Evolutionary conservation across 2,797 vertebrate genomes (phyloP), one percentile per base, ranked within the genome.

Genomic region (Crenichthys baileyi): DNA sequence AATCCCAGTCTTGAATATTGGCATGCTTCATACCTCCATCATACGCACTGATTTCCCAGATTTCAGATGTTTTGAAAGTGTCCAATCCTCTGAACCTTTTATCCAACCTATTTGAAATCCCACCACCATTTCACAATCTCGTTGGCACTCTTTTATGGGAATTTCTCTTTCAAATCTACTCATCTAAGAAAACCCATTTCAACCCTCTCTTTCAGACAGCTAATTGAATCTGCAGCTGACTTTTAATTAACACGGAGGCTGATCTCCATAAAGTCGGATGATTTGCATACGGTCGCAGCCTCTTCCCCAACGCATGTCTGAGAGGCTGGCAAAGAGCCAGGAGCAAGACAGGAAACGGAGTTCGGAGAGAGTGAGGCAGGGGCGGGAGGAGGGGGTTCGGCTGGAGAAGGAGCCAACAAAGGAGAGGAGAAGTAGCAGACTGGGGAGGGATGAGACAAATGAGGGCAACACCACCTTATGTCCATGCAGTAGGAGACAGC

Each of bases 151-250:
- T 29, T 26, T 83, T 82, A 75, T 16, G 60, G 73, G 55, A 77
- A 31, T 68, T 78, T 68, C 39, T 50, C 31, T 41, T 56, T 51
- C 46, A 39, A 76, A 78, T 26, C 41, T 0, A 2, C 46, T 39
- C 58, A 76, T 77, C 53, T 11, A 22, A 48, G 48, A 75, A 51
- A 83, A 78, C 75, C 70, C 70, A 24, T 65, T 75, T 83, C 77
- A 75, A 79, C 80, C 55, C 80, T 84, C 77, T 85, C 79, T 72
- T 76, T 86, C 88, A 78, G 85, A 77, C 48, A 5, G 80, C 87
- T 93, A 94, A 94, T 93, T 94, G 87, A 92, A 94, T 95, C 92
- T 86, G 89, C 89, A 91, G 89, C 89, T 82, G 90, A 88, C 85
- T 95, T 94, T 93, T 95, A 96, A 95, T 96, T 80, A 94, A 94